Base-by-base conservation (phyloP, 2,888 invertebrate species). In the Macaria notata region DNA sequence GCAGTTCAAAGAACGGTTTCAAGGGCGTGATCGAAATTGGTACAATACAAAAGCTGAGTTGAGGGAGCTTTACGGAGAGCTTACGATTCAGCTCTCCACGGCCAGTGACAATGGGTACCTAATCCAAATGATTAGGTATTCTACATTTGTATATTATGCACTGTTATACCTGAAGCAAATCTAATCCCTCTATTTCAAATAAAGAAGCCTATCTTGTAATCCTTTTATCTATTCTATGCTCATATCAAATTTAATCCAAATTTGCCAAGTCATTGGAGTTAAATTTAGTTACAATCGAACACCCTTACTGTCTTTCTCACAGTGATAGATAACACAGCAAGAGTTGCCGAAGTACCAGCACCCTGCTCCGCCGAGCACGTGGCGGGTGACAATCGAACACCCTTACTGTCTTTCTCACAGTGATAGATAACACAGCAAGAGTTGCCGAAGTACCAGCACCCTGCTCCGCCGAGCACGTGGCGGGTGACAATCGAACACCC, bases 311-410 rank as follows among this genome's bases (percentile, higher is more conserved):
- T 19, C 19, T 2, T 19, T 19, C 2, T 19, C 19, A 19, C 2
- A 19, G 19, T 19, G 19, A 19, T 19, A 19, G 19, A 19, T 19
- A 19, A 19, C 2, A 19, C 19, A 19, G 19, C 19, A 19, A 44
- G 29, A 54, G 57, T 59, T 59, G 61, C 62, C 65, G 72, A 73
- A 72, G 65, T 69, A 73, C 67, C 19, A 68, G 64, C 59, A 57
- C 61, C 64, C 61, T 68, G 69, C 71, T 74, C 68, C 64, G 55
- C 65, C 68, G 64, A 72, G 71, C 74, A 61, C 63, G 55, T 68
- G 64, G 64, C 65, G 64, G 69, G 75, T 75, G 77, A 81, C 79
- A 82, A 79, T 81, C 78, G 77, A n/a, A n/a, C n/a, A 19, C 19
- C 19, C 19, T 19, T 19, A 19, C 19, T 19, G 19, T 19, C 19